phyloP scores from a whole-genome alignment of 2,888 invertebrate species.

The Drosophila fulvimacula region DNA sequence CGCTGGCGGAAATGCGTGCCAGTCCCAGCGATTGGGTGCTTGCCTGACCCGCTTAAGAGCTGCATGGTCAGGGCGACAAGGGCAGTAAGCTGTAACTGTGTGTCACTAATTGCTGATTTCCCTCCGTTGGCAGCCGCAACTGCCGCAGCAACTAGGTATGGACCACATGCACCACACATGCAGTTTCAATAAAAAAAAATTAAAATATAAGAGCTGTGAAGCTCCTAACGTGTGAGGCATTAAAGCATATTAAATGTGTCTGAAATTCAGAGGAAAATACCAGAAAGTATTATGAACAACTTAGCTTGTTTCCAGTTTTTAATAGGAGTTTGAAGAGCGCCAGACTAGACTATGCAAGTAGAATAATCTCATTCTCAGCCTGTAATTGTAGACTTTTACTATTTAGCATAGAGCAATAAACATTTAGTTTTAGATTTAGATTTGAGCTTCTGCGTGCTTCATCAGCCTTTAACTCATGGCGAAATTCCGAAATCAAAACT shows the following conservation, averaged over 20 bases:
- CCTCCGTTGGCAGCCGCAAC: slow-evolving; percentile 39
- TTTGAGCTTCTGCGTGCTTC: no score
- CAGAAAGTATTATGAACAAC: background rate
- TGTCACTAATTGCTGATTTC: slow-evolving; percentile 79
- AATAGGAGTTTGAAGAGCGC: background rate
- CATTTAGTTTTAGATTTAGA: no score
- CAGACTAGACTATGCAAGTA: background rate
- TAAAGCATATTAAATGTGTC: background rate
- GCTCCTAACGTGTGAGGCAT: background rate
- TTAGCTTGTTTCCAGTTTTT: background rate
- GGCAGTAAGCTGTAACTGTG: slow-evolving; percentile 26
- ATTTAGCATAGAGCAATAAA: no score
- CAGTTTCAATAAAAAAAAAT: slow-evolving; percentile 1
- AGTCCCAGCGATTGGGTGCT: slow-evolving; percentile 34
- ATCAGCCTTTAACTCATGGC: no score
- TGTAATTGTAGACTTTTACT: no score
- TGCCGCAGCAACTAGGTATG: slow-evolving; percentile 32
- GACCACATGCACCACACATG: slow-evolving; percentile 26
- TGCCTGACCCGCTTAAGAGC: slow-evolving; percentile 23
- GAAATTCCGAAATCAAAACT: no score
- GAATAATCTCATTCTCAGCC: background rate
- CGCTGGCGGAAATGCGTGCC: slow-evolving; percentile 76
- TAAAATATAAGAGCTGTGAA: background rate
- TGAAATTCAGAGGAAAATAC: background rate
- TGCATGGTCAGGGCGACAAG: background rate